These are phyloP conservation scores for Onchidella celtica DNA, from an alignment of 2,888 invertebrate species.

Conservation along the genomic window DNA sequence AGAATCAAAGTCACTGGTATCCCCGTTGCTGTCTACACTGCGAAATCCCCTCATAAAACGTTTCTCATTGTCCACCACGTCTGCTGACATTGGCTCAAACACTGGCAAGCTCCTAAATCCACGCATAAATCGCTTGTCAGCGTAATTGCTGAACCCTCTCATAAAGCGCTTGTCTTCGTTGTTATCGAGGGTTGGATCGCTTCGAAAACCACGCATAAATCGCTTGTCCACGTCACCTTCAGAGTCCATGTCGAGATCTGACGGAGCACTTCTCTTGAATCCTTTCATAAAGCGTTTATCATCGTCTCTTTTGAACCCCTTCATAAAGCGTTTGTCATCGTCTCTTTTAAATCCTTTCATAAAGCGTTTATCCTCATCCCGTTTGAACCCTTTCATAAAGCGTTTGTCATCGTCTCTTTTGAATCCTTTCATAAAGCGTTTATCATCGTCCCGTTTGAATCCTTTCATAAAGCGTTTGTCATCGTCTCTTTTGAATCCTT, in stretches of 20 bases:
- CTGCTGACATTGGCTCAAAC: no score
- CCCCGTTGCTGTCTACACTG: neutral
- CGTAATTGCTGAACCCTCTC: neutral
- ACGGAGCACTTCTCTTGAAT: conserved; percentile 5
- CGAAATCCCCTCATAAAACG: conserved; percentile 29
- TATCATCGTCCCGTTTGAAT: neutral
- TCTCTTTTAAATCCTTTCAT: conserved; percentile 14
- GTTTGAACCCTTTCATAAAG: conserved; percentile 39
- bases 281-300: conserved; percentile 48
- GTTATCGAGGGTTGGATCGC: neutral
- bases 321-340: conserved; percentile 15
- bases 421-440: conserved; percentile 33
- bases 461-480: conserved; percentile 23
- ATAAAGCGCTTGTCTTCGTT: conserved; percentile 18
- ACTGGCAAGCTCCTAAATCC: conserved; percentile 5
- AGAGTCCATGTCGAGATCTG: neutral
- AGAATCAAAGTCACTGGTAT: conserved; percentile 7
- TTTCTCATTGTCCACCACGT: neutral
- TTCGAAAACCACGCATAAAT: conserved; percentile 30
- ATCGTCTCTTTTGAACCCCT: conserved; percentile 7
- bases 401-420: conserved; percentile 29
- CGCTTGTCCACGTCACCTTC: neutral
- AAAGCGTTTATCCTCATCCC: conserved; percentile 6
- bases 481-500: neutral
- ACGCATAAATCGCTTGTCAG: conserved; percentile 25